Evolutionary conservation across 2,797 vertebrate species (phyloP).

Genomic region (Spinus olivaceus): DNA sequence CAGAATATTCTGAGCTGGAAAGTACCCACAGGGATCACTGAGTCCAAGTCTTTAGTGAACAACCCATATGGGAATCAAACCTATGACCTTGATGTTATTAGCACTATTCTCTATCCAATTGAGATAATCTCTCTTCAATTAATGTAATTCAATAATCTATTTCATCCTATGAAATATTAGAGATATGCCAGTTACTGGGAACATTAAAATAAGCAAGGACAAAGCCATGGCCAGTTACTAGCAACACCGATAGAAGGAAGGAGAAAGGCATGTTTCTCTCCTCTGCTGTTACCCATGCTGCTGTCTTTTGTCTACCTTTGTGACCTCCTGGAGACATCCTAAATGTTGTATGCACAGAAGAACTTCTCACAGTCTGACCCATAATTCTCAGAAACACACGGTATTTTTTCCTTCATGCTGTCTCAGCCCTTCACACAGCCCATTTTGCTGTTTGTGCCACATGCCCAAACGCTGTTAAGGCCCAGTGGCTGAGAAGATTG

Average conservation of each 20-base stretch:
- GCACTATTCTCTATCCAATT: neutral
- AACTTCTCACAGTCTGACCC: neutral
- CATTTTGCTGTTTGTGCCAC: neutral
- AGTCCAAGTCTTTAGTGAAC: neutral
- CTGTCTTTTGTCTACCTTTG: neutral
- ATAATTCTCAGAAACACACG: neutral
- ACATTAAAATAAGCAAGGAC: neutral
- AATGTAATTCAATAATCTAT: neutral
- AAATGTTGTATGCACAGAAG: neutral
- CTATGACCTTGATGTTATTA: neutral
- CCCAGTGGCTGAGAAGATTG: neutral
- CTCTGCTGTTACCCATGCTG: neutral
- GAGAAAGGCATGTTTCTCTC: neutral
- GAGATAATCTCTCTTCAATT: neutral
- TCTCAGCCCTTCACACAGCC: neutral
- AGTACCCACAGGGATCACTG: neutral
- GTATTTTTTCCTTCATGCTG: neutral
- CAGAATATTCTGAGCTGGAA: neutral
- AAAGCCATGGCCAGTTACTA: neutral
- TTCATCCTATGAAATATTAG: neutral
- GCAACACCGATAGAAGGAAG: neutral
- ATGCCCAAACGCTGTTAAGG: neutral
- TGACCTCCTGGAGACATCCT: neutral
- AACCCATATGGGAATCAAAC: rapidly evolving
- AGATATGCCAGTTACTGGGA: neutral